Percentiles rank a stretch among this genome's conserved stretches.
Conservation (phyloP, 1,140 invertebrate species). For the Drosophila pectinifera region DNA sequence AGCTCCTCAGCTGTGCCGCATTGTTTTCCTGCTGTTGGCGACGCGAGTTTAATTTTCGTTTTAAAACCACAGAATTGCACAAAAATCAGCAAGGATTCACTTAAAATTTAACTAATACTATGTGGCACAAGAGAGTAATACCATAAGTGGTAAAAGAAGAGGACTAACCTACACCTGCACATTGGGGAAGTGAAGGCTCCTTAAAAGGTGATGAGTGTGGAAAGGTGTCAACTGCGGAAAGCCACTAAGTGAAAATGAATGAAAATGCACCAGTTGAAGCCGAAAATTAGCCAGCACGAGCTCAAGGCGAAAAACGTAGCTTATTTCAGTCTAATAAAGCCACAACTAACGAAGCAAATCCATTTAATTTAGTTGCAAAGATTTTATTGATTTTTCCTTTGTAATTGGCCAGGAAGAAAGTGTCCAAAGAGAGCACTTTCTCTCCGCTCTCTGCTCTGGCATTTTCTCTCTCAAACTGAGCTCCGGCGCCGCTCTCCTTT, state of each 20-base stretch:
- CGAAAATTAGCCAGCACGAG: not conserved
- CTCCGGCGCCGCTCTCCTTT: conserved; percentile 23
- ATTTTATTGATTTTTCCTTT: conserved; percentile 78
- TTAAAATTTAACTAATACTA: not conserved
- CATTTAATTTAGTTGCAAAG: conserved; percentile 17
- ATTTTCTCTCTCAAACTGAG: conserved; percentile 8
- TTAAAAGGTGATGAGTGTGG: conserved; percentile 21
- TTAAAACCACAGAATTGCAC: conserved; percentile 5
- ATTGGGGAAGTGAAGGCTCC: conserved; percentile 9
- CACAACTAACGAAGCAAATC: not conserved
- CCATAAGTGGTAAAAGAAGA: not conserved
- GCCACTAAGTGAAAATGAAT: conserved; percentile 1
- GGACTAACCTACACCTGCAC: not conserved
- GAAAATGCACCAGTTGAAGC: conserved; percentile 1
- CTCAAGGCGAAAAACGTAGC: not conserved
- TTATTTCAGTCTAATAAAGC: not conserved
- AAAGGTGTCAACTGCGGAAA: not conserved
- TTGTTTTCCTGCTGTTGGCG: conserved; percentile 43
- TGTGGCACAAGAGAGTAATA: not conserved
- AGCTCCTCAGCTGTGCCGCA: conserved; percentile 41
- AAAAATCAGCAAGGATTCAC: conserved; percentile 1
- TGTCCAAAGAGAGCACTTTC: conserved; percentile 35
- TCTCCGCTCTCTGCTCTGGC: conserved; percentile 13
- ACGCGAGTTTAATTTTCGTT: conserved; percentile 24
- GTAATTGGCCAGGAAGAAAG: conserved; percentile 61